These are phyloP conservation scores for Eonycteris spelaea DNA, from an alignment of 2,113 vertebrate species.

Conservation along the genomic window DNA sequence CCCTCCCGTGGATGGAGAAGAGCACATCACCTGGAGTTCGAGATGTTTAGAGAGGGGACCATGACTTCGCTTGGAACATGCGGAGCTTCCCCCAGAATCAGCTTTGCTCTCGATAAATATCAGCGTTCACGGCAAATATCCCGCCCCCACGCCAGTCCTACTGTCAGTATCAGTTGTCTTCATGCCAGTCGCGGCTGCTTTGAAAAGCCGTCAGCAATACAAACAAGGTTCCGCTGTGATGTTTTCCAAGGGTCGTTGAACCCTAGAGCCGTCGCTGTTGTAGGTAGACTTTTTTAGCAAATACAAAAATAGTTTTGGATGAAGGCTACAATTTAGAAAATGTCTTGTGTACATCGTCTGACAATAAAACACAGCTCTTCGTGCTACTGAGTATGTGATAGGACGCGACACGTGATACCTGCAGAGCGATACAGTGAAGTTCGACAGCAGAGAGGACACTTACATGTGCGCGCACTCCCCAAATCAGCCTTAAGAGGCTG, in stretches of 20 bases:
- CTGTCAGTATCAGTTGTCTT: not conserved
- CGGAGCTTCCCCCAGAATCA: not conserved
- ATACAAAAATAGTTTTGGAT: not conserved
- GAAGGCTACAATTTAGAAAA: not conserved
- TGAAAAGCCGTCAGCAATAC: not conserved
- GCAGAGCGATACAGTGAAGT: not conserved
- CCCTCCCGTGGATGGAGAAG: rapidly evolving
- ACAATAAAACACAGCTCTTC: not conserved
- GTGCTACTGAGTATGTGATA: not conserved
- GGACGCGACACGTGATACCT: not conserved
- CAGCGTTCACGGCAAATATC: not conserved
- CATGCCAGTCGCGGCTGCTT: not conserved
- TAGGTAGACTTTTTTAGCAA: not conserved
- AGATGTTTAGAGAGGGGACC: not conserved
- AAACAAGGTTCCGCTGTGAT: not conserved
- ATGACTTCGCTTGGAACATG: not conserved
- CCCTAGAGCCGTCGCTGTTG: not conserved
- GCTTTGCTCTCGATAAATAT: not conserved
- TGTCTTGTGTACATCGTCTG: not conserved
- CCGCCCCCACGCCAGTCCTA: not conserved
- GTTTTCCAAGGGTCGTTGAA: not conserved
- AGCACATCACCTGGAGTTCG: rapidly evolving
- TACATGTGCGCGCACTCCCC: not conserved
- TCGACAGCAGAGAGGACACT: not conserved
- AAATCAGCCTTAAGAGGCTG: not conserved